phyloP scores from a whole-genome alignment of 2,888 invertebrate species.

The Thereva nobilitata region DNA sequence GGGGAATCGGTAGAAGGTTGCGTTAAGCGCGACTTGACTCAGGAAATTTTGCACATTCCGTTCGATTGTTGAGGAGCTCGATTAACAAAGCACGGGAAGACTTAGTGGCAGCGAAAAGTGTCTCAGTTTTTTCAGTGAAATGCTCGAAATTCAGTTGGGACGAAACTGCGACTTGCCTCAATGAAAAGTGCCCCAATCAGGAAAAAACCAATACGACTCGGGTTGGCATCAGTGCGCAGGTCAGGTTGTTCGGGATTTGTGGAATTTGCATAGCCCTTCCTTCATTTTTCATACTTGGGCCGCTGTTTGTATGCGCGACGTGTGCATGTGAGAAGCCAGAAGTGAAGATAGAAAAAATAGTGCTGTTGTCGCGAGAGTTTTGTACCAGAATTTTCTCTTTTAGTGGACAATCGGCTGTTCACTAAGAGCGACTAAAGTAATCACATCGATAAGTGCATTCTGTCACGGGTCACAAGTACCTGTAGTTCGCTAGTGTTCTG shows the following conservation, averaged over 20 bases:
- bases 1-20: constrained; percentile 37
- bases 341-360: too few relatives aligned
- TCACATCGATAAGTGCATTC: too few relatives aligned
- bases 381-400: too few relatives aligned
- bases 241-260: neutral
- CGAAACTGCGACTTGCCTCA: neutral
- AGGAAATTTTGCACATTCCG: constrained; percentile 9
- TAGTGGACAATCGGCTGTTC: too few relatives aligned
- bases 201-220: constrained; percentile 21
- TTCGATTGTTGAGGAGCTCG: too few relatives aligned
- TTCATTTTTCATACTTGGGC: neutral
- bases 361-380: too few relatives aligned
- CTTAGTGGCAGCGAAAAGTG: constrained; percentile 5
- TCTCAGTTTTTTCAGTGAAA: neutral
- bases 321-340: neutral
- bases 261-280: constrained; percentile 6
- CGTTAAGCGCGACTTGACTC: constrained; percentile 24
- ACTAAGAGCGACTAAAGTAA: too few relatives aligned
- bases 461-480: too few relatives aligned
- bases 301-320: neutral
- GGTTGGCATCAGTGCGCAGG: constrained; percentile 12
- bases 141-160: constrained; percentile 5
- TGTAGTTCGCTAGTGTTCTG: too few relatives aligned
- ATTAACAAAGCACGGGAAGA: neutral
- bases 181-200: constrained; percentile 12